Conservation (phyloP, 2,113 vertebrate species). For the Stictonetta naevosa region DNA sequence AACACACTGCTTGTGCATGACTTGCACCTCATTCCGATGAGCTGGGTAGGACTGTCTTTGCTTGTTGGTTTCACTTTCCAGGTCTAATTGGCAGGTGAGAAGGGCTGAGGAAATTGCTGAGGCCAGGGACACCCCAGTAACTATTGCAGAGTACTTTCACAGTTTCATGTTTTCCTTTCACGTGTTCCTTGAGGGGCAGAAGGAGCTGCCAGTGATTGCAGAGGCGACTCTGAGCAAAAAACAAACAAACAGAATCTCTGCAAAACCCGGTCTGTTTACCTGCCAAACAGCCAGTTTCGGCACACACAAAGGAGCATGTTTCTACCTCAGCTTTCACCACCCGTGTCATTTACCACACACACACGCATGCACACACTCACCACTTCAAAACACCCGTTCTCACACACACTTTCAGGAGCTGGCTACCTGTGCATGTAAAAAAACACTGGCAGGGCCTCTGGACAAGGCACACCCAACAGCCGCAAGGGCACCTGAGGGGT, state of each 20-base stretch:
- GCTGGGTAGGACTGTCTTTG: neutral
- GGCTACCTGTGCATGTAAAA: neutral
- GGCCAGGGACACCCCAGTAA: neutral
- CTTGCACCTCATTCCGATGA: neutral
- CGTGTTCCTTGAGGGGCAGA: neutral
- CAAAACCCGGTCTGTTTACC: neutral
- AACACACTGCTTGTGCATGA: no score
- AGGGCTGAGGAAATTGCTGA: neutral
- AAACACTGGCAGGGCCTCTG: neutral
- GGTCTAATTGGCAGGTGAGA: neutral
- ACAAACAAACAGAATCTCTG: neutral
- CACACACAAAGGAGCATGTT: neutral
- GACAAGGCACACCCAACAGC: neutral
- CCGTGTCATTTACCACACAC: rapidly evolving
- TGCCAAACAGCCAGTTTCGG: neutral
- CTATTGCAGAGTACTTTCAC: neutral
- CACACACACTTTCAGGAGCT: neutral
- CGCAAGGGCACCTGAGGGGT: rapidly evolving
- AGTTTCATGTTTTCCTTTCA: neutral
- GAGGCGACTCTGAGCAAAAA: neutral
- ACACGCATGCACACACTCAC: neutral
- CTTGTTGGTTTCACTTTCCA: neutral
- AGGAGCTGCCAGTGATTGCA: neutral
- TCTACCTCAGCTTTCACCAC: neutral
- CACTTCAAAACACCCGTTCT: neutral